Base-by-base conservation (phyloP, 2,888 invertebrate genomes). In the Megastigmus dorsalis region DNA sequence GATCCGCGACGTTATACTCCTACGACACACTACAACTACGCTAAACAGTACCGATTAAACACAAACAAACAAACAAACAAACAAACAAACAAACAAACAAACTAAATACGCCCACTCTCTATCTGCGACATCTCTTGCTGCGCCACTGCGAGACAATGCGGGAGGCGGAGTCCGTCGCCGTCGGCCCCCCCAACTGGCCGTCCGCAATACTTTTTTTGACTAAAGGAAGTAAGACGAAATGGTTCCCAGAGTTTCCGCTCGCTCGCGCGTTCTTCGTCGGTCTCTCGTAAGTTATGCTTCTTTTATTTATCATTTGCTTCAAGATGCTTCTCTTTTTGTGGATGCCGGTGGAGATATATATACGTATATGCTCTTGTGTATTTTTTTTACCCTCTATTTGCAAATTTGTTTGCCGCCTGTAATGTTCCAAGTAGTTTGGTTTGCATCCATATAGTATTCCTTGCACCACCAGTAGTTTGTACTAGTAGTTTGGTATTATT, bases 281-380 rank as follows among this genome's bases (percentile, higher is more conserved):
- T 85, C 83, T 86, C 86, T 88, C 87, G 88, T 88, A 88, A 88
- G 88, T 88, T 88, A 85, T 88, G 88, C 88, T 88, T 88, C 85
- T 88, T 88, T 86, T 87, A 87, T 86, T 80, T 88, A 88, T 88
- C 84, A 88, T 88, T 88, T 88, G 88, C 88, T 88, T 88, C 86
- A 84, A 85, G 84, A 84, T 82, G 88, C 84, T 86, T 85, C 81
- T 85, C 83, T 83, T 85, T 84, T 83, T 85, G n/a, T 81, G 83
- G 83, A 85, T 85, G 84, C 66, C 48, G 69, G 76, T 74, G 62
- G 45, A 54, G 54, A 69, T 38, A n/a, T n/a, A n/a, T n/a, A n/a
- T n/a, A n/a, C n/a, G n/a, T n/a, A n/a, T n/a, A 62, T 57, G 65
- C 70, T 69, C 50, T 33, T 45, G 45, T 45, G 45, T 23, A 43